Evolutionary conservation across 2,797 vertebrate genomes (phyloP).

Genomic region (Pseudomugil tenellus): DNA sequence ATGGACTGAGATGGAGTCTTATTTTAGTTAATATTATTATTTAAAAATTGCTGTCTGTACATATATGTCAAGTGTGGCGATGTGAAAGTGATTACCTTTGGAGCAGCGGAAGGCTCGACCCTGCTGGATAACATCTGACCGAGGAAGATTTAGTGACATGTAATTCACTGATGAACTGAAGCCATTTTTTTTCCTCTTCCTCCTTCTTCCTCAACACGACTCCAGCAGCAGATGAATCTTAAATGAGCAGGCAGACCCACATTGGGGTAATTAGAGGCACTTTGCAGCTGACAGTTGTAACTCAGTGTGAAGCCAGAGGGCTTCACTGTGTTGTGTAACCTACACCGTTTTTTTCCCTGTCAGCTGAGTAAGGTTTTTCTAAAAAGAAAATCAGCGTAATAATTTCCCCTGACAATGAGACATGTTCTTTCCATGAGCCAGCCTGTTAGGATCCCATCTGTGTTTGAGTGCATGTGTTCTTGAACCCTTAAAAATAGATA

Average conservation of each 20-base stretch:
- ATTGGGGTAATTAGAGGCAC: constrained; percentile 66
- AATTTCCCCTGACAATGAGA: constrained; percentile 43
- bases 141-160: constrained; percentile 44
- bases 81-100: background rate
- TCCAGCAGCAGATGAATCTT: constrained; percentile 46
- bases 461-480: background rate
- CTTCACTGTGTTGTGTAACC: constrained; percentile 44
- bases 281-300: constrained; percentile 55
- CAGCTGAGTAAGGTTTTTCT: constrained; percentile 36
- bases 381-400: constrained; percentile 31
- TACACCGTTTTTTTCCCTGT: constrained; percentile 40
- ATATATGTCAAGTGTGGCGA: no score
- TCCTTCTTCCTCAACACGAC: constrained; percentile 31
- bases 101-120: constrained; percentile 6
- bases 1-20: background rate
- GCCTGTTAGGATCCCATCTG: constrained; percentile 5
- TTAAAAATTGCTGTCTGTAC: background rate
- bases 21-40: background rate
- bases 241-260: constrained; percentile 57
- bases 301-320: constrained; percentile 38
- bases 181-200: constrained; percentile 21
- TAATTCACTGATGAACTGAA: constrained; percentile 60
- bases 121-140: constrained; percentile 44
- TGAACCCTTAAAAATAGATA: background rate
- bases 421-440: constrained; percentile 22